Evolutionary conservation across 2,888 invertebrate genomes (phyloP), one percentile per base, ranked within the genome.

Genomic region (Pollenia angustigena): DNA sequence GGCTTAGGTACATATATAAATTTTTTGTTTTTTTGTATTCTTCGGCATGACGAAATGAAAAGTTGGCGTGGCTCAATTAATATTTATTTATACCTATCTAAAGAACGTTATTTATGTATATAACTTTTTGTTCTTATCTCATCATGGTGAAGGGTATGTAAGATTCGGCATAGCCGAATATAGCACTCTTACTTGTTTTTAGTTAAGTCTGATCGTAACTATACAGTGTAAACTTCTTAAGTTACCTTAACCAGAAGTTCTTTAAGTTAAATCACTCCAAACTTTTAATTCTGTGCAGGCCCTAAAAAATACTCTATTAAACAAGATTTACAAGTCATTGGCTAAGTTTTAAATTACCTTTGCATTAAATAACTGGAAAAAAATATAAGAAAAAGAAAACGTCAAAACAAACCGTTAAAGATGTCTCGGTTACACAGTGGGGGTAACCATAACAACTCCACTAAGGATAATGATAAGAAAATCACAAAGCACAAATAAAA

Each of bases 401-500:
- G 18, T 58, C 58, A 68, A 14, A 79, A 79, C 42, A 79, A 56
- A 60, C 58, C 58, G 50, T 58, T 79, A 79, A 79, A 40, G n/a
- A 32, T 14, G 23, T 16, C 32, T 32, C 18, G 44, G 46, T 52
- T 62, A 46, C 60, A 71, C 62, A 71, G 62, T 71, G 71, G 72
- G 48, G 72, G 23, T 71, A 71, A 42, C n/a, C 16, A 46, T 46
- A 68, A 50, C 44, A 58, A 60, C 54, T 16, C 23, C 64, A 18
- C 14, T 8, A n/a, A 66, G 56, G 72, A 81, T 81, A 72, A 64
- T 40, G 81, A 56, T 81, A 81, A 72, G 46, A 72, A 72, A 69
- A n/a, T 56, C 64, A 40, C 56, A 48, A 1, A 48, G 46, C 64
- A 62, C 46, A 72, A 81, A 71, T 69, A n/a, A 60, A 52, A 42